These are phyloP conservation scores for Gallinago undulata DNA, from an alignment of 2,113 vertebrate species.

Conservation along the genomic window DNA sequence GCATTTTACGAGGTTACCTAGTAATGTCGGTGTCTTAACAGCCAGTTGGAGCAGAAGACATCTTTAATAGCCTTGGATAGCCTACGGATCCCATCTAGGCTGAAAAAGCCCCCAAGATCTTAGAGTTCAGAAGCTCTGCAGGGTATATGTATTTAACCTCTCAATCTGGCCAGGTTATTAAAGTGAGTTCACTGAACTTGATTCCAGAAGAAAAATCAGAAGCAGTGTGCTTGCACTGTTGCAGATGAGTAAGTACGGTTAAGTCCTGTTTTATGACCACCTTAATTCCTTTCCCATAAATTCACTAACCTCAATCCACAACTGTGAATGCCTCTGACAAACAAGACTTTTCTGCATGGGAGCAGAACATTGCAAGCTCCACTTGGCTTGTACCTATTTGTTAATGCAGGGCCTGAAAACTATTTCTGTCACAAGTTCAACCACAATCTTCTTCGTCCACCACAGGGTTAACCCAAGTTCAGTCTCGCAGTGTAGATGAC, in stretches of 20 bases:
- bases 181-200: conserved; percentile 3
- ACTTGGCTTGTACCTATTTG: neutral
- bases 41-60: neutral
- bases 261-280: conserved; percentile 43
- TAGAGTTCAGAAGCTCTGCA: neutral
- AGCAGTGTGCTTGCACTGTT: conserved; percentile 1
- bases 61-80: neutral
- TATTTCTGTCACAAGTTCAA: neutral
- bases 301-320: conserved; percentile 28
- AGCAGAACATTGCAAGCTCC: neutral
- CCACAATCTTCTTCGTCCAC: neutral
- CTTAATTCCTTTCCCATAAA: conserved; percentile 51
- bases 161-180: conserved; percentile 17
- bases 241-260: conserved; percentile 7
- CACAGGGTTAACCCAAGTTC: neutral
- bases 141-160: conserved; percentile 7
- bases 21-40: neutral
- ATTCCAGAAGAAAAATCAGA: conserved; percentile 17
- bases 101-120: neutral
- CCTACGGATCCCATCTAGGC: neutral
- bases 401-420: neutral
- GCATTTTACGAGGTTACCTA: conserved; percentile 7
- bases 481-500: neutral
- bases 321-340: conserved; percentile 27
- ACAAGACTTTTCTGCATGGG: conserved; percentile 12